Percentiles rank a stretch among this genome's conserved stretches.
Conservation (phyloP, 1,140 invertebrate species). For the Macrostomum lignano region DNA sequence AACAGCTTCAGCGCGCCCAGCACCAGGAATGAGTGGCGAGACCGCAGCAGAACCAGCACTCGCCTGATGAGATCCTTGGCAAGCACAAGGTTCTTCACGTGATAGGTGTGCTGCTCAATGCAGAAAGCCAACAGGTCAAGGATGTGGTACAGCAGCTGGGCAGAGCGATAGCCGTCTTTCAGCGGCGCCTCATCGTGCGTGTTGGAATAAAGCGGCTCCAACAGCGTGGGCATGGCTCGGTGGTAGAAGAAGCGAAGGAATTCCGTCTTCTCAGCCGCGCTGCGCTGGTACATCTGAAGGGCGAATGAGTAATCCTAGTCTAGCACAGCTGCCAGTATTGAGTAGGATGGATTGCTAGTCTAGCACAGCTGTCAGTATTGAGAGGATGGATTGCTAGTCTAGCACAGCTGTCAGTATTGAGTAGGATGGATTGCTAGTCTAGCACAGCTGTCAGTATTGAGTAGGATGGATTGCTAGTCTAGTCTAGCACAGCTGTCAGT, state of each 20-base stretch:
- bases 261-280: conserved; percentile 82
- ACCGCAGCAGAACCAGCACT: conserved; percentile 82
- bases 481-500: too few species aligned
- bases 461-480: too few species aligned
- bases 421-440: neutral
- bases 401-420: neutral
- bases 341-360: too few species aligned
- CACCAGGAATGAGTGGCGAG: conserved; percentile 83
- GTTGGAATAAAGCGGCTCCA: conserved; percentile 57
- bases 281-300: too few species aligned
- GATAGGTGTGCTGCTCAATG: conserved; percentile 95
- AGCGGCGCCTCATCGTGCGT: conserved; percentile 56
- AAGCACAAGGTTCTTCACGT: conserved; percentile 88
- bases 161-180: conserved; percentile 69
- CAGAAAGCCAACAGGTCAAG: conserved; percentile 89
- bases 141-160: conserved; percentile 69
- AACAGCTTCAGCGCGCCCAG: conserved; percentile 74
- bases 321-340: too few species aligned
- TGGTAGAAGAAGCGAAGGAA: conserved; percentile 97
- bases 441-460: too few species aligned
- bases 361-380: too few species aligned
- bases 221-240: conserved; percentile 73
- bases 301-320: too few species aligned
- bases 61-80: conserved; percentile 75
- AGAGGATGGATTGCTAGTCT: neutral